Conservation (phyloP, 2,888 invertebrate genomes). For the Zygogramma bicolorata region DNA sequence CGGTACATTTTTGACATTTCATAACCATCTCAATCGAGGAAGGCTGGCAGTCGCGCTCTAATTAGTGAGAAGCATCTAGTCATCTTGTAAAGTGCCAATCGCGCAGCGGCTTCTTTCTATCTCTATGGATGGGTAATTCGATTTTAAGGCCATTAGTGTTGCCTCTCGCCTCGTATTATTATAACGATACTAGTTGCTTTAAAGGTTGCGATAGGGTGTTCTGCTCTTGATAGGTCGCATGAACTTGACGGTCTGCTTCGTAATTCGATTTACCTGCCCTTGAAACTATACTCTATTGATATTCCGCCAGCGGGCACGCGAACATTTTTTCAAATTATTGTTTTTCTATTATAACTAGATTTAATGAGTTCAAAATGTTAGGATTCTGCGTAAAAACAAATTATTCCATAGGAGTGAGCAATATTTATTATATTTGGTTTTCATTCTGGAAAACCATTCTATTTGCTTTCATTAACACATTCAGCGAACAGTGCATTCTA, state of each 20-base stretch:
- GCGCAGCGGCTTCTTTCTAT: slow-evolving; percentile 56
- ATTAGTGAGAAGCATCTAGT: slow-evolving; percentile 45
- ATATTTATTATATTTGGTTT: no score
- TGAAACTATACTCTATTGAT: not conserved
- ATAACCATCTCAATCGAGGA: not conserved
- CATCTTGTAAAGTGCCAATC: slow-evolving; percentile 56
- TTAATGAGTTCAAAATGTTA: no score
- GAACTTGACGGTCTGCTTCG: not conserved
- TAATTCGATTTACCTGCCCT: not conserved
- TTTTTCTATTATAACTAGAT: no score
- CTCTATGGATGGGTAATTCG: slow-evolving; percentile 58
- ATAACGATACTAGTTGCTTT: slow-evolving; percentile 7
- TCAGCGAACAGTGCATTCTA: no score
- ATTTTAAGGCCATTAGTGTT: slow-evolving; percentile 58
- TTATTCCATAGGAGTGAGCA: no score
- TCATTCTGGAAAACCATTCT: no score
- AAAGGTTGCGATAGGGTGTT: not conserved
- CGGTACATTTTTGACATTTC: no score
- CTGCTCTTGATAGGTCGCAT: not conserved
- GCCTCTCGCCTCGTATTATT: not conserved
- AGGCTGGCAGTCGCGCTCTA: slow-evolving; percentile 19
- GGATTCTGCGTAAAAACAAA: no score
- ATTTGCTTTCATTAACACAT: no score
- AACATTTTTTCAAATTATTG: no score
- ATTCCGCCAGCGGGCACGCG: no score